Percentiles rank a stretch among this genome's conserved stretches.
phyloP scores from a whole-genome alignment of 2,797 vertebrate species.

The Protonibea diacanthus region DNA sequence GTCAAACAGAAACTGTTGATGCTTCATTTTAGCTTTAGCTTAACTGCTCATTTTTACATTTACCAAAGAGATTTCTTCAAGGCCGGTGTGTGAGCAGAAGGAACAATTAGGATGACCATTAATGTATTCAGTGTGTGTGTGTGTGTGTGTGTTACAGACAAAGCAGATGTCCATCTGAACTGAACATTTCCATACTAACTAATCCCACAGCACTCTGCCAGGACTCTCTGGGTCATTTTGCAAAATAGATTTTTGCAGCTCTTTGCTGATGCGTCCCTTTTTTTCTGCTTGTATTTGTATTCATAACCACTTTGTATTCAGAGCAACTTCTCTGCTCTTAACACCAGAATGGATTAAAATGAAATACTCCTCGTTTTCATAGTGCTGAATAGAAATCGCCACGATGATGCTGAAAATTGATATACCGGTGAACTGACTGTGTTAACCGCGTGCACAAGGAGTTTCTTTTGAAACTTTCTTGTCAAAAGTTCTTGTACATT shows the following conservation, averaged over 20 bases:
- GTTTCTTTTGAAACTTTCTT: background rate
- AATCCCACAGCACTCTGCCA: background rate
- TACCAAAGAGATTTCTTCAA: background rate
- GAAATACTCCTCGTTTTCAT: background rate
- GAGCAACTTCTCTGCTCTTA: background rate
- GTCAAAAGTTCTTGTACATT: background rate
- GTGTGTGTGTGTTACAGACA: background rate
- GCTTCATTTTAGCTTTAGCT: too few relatives aligned
- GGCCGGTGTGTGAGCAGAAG: background rate
- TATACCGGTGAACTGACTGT: background rate
- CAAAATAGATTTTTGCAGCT: background rate
- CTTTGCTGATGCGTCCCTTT: background rate
- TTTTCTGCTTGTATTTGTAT: background rate
- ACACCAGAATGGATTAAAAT: background rate
- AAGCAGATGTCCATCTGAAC: background rate
- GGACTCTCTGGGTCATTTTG: background rate
- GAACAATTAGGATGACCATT: background rate
- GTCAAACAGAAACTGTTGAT: background rate
- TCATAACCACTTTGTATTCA: slow-evolving; percentile 12
- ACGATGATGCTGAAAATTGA: background rate
- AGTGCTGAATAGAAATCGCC: background rate
- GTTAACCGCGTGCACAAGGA: background rate
- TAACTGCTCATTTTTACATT: too few relatives aligned
- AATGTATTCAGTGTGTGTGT: background rate
- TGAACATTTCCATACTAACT: background rate